Evolutionary conservation across 2,113 vertebrate species (phyloP), one percentile per base, ranked within the genome.

Genomic region (Semicossyphus pulcher): DNA sequence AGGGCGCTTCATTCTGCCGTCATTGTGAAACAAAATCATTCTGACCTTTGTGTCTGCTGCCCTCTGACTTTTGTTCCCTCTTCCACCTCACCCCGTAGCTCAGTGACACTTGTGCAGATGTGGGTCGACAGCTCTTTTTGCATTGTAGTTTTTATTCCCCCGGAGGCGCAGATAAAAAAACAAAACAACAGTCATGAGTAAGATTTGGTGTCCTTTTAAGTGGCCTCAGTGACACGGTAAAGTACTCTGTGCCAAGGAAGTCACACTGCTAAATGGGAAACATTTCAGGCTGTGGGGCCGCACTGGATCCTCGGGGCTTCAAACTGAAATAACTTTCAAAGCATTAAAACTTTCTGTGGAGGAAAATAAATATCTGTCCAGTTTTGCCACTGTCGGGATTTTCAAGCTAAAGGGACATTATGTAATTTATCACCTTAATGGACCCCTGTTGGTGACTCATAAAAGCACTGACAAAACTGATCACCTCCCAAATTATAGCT

Each of bases 21-120:
- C 48, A 10, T 47, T 77, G 52, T 79, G 25, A 81, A 60, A 83
- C 65, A 45, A 79, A 89, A 34, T 58, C 39, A 65, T 76, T 77
- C 67, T 73, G 78, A 88, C 78, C 79, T 86, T 84, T 85, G 52
- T 71, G 41, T 86, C 72, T 37, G 63, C 62, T 71, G 70, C 78
- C 72, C 72, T 75, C 74, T 9, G 54, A 72, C 56, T 76, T 76
- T 71, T 68, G 49, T 54, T 77, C 48, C 42, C 36, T 29, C 18
- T 56, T 25, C 58, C 42, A 58, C 25, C n/a, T 69, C 65, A 34
- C 2, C 21, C 39, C 2, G 6, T 71, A 39, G 62, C 67, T 63
- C 60, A 7, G 42, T 63, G 80, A 78, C 77, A 84, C 70, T 57
- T 67, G 70, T 56, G 59, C 54, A 82, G 81, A 90, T 82, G 53